A percentile compares a stretch with the other conserved stretches of the same genome.
Conservation (phyloP, 2,888 invertebrate species). For the Oegoconia quadripuncta region DNA sequence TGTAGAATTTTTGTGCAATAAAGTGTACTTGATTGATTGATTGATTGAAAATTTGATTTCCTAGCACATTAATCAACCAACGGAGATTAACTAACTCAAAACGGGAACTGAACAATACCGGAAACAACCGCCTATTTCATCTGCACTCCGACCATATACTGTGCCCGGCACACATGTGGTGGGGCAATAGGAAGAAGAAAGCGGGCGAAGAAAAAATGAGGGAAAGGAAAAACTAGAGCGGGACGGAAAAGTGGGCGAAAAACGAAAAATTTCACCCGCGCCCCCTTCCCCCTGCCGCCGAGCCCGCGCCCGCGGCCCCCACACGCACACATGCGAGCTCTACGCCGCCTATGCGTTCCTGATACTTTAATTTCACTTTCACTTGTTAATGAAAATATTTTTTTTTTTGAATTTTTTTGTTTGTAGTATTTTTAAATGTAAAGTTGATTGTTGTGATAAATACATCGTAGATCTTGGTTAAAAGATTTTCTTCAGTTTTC, state of each 20-base stretch:
- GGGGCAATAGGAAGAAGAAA: constrained; percentile 78
- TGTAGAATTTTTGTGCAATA: too few species aligned
- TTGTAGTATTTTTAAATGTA: constrained; percentile 2
- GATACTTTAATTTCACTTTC: constrained; percentile 50
- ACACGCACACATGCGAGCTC: constrained; percentile 64
- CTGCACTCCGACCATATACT: constrained; percentile 41
- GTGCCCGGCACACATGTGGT: constrained; percentile 73
- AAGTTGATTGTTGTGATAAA: too few species aligned
- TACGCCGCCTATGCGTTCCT: constrained; percentile 32
- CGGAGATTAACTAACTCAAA: too few species aligned
- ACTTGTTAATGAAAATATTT: too few species aligned
- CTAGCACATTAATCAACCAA: too few species aligned
- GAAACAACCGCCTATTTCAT: constrained; percentile 42
- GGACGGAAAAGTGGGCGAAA: constrained; percentile 79
- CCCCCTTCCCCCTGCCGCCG: constrained; percentile 32
- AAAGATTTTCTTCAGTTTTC: too few species aligned
- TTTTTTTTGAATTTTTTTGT: constrained; percentile 14
- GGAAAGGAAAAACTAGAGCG: constrained; percentile 79
- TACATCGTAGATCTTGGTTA: too few species aligned
- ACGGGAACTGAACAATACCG: constrained; percentile 39
- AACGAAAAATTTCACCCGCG: constrained; percentile 76
- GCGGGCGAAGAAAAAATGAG: constrained; percentile 78
- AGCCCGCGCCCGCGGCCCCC: constrained; percentile 41
- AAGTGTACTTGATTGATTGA: too few species aligned
- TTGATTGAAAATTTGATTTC: too few species aligned